phyloP scores from a whole-genome alignment of 2,888 invertebrate genomes.

The Mystacides longicornis region DNA sequence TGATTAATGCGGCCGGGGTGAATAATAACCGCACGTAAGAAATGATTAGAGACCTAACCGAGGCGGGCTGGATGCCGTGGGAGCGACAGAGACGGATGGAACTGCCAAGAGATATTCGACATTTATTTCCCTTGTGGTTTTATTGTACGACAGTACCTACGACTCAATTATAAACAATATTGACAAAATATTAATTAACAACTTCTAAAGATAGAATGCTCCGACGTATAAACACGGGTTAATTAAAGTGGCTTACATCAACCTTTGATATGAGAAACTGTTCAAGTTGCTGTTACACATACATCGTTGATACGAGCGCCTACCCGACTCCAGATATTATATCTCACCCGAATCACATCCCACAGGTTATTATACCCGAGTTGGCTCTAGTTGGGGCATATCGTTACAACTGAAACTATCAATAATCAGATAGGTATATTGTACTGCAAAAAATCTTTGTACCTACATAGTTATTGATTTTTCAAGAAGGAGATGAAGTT shows the following conservation, averaged over 20 bases:
- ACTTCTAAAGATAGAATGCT: not conserved
- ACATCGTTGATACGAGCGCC: too few species aligned
- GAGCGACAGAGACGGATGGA: not conserved
- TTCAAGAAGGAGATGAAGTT: too few species aligned
- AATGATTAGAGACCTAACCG: conserved; percentile 17
- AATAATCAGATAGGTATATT: too few species aligned
- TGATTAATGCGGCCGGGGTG: conserved; percentile 19
- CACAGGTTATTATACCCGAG: too few species aligned
- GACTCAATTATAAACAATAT: conserved; percentile 2
- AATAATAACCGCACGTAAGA: conserved; percentile 23
- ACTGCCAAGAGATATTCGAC: not conserved
- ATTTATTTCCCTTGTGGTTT: conserved; percentile 5
- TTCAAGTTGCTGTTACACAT: too few species aligned
- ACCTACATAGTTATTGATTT: too few species aligned
- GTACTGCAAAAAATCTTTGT: too few species aligned
- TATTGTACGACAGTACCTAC: not conserved
- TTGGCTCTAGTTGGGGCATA: too few species aligned
- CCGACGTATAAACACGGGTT: not conserved
- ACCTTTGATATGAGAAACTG: conserved; percentile 1
- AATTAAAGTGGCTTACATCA: conserved; percentile 2
- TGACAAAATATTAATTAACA: conserved; percentile 2
- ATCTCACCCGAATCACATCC: too few species aligned
- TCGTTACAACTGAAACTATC: too few species aligned
- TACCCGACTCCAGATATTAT: too few species aligned
- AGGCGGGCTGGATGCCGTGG: not conserved